Conservation (phyloP, 2,797 vertebrate genomes). For the Brachyrhaphis roseni region DNA sequence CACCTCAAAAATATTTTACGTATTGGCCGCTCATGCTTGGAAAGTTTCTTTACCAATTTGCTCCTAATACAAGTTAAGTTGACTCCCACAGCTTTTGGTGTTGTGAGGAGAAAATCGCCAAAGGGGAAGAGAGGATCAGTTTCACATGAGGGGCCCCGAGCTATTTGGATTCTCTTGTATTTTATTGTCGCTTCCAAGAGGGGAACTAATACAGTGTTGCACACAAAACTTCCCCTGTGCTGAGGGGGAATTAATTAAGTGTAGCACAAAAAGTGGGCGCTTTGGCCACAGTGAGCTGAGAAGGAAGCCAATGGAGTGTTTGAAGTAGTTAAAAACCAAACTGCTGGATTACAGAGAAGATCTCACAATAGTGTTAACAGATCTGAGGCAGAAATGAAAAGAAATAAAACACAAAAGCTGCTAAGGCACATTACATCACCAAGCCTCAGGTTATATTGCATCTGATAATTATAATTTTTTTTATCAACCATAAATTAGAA, state of each 20-base stretch:
- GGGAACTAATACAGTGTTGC: conserved; percentile 82
- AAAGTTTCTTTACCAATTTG: conserved; percentile 81
- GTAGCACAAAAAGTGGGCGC: conserved; percentile 74
- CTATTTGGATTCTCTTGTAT: conserved; percentile 81
- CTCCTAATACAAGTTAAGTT: conserved; percentile 76
- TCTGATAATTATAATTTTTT: background rate
- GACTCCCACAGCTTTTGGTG: conserved; percentile 74
- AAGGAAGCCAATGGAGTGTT: conserved; percentile 57
- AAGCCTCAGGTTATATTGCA: conserved; percentile 36
- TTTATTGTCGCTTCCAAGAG: conserved; percentile 80
- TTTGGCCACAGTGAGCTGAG: conserved; percentile 60
- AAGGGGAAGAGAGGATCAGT: conserved; percentile 78
- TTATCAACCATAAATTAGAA: background rate
- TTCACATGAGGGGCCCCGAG: conserved; percentile 81
- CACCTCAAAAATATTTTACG: conserved; percentile 72
- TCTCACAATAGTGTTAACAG: conserved; percentile 58
- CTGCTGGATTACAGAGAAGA: conserved; percentile 36
- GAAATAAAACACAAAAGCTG: conserved; percentile 56
- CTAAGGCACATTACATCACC: conserved; percentile 39
- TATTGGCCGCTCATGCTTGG: conserved; percentile 65
- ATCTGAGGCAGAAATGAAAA: conserved; percentile 58
- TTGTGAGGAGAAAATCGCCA: conserved; percentile 58
- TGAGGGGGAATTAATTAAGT: conserved; percentile 79
- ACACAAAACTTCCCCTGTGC: conserved; percentile 74
- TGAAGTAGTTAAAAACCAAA: conserved; percentile 59